Base-by-base conservation (phyloP, 2,113 vertebrate genomes). In the Myrmophylax atrothorax region DNA sequence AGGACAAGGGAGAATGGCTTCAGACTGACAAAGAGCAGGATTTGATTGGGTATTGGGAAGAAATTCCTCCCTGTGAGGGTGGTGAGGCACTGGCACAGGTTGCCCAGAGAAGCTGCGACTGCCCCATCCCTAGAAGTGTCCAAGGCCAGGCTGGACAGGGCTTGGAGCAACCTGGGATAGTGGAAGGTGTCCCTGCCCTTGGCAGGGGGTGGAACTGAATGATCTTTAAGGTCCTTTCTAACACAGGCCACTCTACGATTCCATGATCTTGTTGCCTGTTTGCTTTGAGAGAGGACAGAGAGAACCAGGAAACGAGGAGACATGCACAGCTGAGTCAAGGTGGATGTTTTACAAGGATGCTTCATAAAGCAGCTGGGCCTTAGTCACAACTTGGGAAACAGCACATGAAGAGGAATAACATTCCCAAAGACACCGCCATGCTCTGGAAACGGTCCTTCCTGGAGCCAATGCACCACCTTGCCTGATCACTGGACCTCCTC, bases 111-210 rank as follows among this genome's bases (percentile, higher is more conserved):
- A 76, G 44, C 52, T 85, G 42, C 12, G 70, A 35, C 24, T 75
- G 70, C 10, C 13, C 44, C 44, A 31, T 42, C 46, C 53, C 53
- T 60, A 63, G 33, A 0, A 52, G 11, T 77, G 63, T 1, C 46
- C 53, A 31, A 76, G 44, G 44, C 26, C 62, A 50, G 84, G 10
- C 0, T 68, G 62, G 82, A 47, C 0, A 0, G 35, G 24, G 19
- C 4, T 84, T 6, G 70, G 62, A 67, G 26, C 22, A 26, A 0
- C 14, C 37, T 68, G 63, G 46, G 14, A 1, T 0, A 3, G 37
- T 18, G 37, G 18, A 2, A 77, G 13, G 3, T 59, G 72, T 68
- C 7, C 44, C 80, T 83, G 46, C 24, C 40, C 12, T 7, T 24
- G 46, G 53, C 7, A 49, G 4, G 35, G 1, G 3, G 1, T 25